Conservation (phyloP, 2,113 vertebrate species). For the Trinectes maculatus region DNA sequence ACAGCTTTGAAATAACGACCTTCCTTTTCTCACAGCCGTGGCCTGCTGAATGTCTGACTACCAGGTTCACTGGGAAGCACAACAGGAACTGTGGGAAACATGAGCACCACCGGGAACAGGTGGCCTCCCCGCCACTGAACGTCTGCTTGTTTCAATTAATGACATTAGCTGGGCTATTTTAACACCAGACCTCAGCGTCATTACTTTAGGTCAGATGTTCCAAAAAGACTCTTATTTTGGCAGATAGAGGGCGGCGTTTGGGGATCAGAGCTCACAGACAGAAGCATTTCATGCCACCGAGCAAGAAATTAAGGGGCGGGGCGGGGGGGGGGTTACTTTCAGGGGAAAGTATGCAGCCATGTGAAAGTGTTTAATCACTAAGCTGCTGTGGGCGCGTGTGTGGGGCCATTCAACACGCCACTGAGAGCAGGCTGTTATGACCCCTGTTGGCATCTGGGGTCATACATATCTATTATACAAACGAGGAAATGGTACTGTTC, state of each 20-base stretch:
- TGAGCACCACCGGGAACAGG: constrained; percentile 19
- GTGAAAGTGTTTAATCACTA: constrained; percentile 75
- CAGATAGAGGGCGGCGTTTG: neutral
- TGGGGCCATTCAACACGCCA: constrained; percentile 43
- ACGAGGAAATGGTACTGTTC: neutral
- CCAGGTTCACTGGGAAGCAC: constrained; percentile 33
- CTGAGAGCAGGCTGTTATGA: constrained; percentile 52
- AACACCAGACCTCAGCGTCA: neutral
- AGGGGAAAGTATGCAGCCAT: constrained; percentile 65
- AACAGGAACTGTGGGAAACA: constrained; percentile 17
- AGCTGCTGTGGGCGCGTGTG: constrained; percentile 56
- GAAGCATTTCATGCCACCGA: constrained; percentile 21
- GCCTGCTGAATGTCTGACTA: constrained; percentile 27
- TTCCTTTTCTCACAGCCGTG: constrained; percentile 10
- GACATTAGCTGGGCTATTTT: neutral
- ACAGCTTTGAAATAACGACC: constrained; percentile 27
- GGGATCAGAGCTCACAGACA: constrained; percentile 12
- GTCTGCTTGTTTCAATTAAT: constrained; percentile 46
- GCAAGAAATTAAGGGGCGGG: constrained; percentile 32
- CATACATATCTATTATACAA: constrained; percentile 10
- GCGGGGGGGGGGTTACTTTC: constrained; percentile 40
- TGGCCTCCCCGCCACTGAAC: constrained; percentile 17
- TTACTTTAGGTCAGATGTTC: neutral
- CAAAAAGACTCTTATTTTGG: constrained; percentile 4
- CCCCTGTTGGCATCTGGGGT: constrained; percentile 37